Evolutionary conservation across 1,140 invertebrate species (phyloP).

Genomic region (Ericerus pela): DNA sequence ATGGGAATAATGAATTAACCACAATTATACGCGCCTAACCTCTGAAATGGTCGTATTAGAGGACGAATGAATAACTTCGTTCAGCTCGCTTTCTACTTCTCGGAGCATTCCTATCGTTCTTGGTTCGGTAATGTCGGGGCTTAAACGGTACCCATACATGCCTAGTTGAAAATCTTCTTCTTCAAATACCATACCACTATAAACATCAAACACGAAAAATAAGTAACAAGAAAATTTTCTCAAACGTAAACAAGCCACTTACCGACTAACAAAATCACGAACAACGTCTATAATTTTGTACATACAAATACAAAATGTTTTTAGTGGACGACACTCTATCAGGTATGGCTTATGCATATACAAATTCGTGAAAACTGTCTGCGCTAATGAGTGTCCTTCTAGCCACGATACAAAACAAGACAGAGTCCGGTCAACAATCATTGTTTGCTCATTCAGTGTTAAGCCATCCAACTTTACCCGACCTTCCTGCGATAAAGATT

Average conservation of each 20-base stretch:
- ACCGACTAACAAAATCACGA: slow-evolving; percentile 74
- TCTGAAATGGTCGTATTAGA: neutral
- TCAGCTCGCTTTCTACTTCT: slow-evolving; percentile 81
- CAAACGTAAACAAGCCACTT: neutral
- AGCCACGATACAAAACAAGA: slow-evolving; percentile 87
- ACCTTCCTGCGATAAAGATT: slow-evolving; percentile 40
- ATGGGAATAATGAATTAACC: too few relatives aligned
- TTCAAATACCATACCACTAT: slow-evolving; percentile 62
- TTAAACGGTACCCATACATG: slow-evolving; percentile 79
- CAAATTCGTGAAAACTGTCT: slow-evolving; percentile 93
- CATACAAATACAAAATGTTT: slow-evolving; percentile 71
- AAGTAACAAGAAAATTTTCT: neutral
- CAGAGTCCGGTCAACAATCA: slow-evolving; percentile 84
- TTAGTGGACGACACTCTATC: slow-evolving; percentile 68
- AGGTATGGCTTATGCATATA: slow-evolving; percentile 81
- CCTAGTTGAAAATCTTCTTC: slow-evolving; percentile 94
- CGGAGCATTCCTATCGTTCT: slow-evolving; percentile 66
- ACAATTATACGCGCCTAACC: too few relatives aligned
- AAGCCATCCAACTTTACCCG: slow-evolving; percentile 65
- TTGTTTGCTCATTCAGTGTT: slow-evolving; percentile 53
- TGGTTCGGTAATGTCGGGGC: slow-evolving; percentile 64
- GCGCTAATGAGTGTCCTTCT: slow-evolving; percentile 86
- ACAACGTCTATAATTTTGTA: slow-evolving; percentile 85
- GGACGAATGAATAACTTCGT: slow-evolving; percentile 11
- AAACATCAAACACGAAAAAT: slow-evolving; percentile 6